These are phyloP conservation scores for Drosophila repleta DNA, from an alignment of 1,140 invertebrate genomes.

Conservation along the genomic window DNA sequence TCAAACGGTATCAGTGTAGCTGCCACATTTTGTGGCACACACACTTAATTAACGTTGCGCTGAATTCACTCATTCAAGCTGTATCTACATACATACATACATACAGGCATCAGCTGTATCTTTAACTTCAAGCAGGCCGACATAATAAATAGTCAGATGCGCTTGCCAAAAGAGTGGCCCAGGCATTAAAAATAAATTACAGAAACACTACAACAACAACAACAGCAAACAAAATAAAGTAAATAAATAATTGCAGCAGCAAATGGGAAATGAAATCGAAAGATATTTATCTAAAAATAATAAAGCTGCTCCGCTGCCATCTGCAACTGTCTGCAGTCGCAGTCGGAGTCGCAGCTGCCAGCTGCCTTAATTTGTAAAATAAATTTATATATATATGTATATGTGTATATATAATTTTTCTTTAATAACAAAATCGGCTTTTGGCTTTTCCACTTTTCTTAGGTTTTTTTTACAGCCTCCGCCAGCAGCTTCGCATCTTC, in stretches of 20 bases:
- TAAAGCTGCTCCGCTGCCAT: constrained; percentile 57
- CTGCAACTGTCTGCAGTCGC: constrained; percentile 46
- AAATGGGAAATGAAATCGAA: constrained; percentile 60
- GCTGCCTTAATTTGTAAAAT: constrained; percentile 77
- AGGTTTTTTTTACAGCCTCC: not conserved
- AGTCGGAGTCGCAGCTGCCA: constrained; percentile 43
- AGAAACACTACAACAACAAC: constrained; percentile 26
- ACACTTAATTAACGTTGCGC: constrained; percentile 15
- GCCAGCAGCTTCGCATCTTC: constrained; percentile 62
- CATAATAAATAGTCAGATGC: constrained; percentile 58
- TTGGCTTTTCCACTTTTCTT: constrained; percentile 18
- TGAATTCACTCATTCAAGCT: constrained; percentile 9
- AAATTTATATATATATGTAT: constrained; percentile 7
- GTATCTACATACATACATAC: constrained; percentile 12
- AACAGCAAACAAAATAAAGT: constrained; percentile 40
- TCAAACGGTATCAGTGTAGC: not conserved
- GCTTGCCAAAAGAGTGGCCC: constrained; percentile 49
- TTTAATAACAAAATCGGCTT: constrained; percentile 66
- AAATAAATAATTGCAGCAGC: constrained; percentile 71
- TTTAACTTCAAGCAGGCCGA: constrained; percentile 31
- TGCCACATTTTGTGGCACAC: constrained; percentile 10
- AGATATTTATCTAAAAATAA: constrained; percentile 81
- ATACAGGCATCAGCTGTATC: constrained; percentile 10
- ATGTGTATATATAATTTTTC: constrained; percentile 16
- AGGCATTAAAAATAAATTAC: constrained; percentile 70